Conservation (phyloP, 1,140 invertebrate species). For the Ips typographus region DNA sequence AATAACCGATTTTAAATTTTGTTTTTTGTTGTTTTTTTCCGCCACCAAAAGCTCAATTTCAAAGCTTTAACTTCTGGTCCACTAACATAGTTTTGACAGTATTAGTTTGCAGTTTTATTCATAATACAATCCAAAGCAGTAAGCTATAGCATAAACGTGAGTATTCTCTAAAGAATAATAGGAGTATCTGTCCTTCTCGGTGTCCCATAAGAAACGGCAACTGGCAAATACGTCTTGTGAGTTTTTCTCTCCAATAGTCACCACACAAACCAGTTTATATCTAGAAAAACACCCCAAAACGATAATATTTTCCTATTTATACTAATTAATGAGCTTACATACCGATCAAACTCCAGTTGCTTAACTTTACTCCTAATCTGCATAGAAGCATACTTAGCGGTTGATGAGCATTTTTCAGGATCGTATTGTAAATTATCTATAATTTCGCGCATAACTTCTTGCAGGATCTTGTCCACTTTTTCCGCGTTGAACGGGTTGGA, state of each 20-base stretch:
- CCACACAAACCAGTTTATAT: constrained; percentile 59
- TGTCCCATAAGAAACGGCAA: constrained; percentile 62
- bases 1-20: no score
- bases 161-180: constrained; percentile 57
- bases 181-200: constrained; percentile 58
- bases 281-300: constrained; percentile 51
- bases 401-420: constrained; percentile 46
- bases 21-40: no score
- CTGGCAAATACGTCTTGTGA: constrained; percentile 57
- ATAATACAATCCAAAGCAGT: constrained; percentile 62
- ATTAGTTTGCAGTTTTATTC: constrained; percentile 51
- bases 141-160: constrained; percentile 57
- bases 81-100: no score
- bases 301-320: not conserved
- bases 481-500: constrained; percentile 56
- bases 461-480: constrained; percentile 54
- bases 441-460: constrained; percentile 52
- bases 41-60: no score
- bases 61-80: no score
- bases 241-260: constrained; percentile 61
- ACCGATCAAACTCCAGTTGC: constrained; percentile 57
- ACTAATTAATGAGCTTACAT: constrained; percentile 1
- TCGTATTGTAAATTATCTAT: constrained; percentile 55
- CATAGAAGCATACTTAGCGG: constrained; percentile 51
- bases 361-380: constrained; percentile 54